Percentiles rank a stretch among this genome's conserved stretches.
Conservation (phyloP, 2,888 invertebrate genomes). For the Brenthis daphne region DNA sequence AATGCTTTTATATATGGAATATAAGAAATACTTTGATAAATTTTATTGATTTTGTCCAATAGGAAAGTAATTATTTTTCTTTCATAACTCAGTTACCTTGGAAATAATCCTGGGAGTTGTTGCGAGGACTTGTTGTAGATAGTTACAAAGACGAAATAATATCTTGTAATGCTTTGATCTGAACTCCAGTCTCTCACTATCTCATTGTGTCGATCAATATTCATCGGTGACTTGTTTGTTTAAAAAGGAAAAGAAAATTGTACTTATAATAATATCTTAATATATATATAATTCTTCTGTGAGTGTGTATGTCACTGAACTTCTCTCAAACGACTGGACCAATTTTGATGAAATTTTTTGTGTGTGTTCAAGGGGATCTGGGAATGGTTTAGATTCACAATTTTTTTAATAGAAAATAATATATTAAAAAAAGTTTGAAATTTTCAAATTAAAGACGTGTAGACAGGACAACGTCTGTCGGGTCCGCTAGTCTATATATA, state of each 20-base stretch:
- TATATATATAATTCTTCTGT: no score
- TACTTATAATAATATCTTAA: background rate
- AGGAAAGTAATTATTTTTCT: slow-evolving; percentile 9
- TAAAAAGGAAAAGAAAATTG: background rate
- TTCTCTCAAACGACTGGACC: no score
- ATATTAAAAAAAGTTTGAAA: no score
- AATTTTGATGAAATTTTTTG: no score
- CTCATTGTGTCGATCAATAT: slow-evolving; percentile 21
- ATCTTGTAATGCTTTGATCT: slow-evolving; percentile 19
- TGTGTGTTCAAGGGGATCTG: no score
- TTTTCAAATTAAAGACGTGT: no score
- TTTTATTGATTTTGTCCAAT: background rate
- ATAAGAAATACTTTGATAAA: background rate
- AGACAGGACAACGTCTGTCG: no score
- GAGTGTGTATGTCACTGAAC: no score
- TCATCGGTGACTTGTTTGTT: background rate
- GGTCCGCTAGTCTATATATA: no score
- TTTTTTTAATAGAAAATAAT: no score
- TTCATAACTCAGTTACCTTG: background rate
- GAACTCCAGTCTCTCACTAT: slow-evolving; percentile 9
- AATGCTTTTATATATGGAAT: no score
- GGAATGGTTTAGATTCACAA: no score
- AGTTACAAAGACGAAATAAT: slow-evolving; percentile 16
- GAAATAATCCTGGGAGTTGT: slow-evolving; percentile 6
- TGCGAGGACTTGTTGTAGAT: background rate